Percentiles rank a stretch among this genome's conserved stretches.
phyloP scores from a whole-genome alignment of 2,797 vertebrate species.

The Etheostoma perlongum region DNA sequence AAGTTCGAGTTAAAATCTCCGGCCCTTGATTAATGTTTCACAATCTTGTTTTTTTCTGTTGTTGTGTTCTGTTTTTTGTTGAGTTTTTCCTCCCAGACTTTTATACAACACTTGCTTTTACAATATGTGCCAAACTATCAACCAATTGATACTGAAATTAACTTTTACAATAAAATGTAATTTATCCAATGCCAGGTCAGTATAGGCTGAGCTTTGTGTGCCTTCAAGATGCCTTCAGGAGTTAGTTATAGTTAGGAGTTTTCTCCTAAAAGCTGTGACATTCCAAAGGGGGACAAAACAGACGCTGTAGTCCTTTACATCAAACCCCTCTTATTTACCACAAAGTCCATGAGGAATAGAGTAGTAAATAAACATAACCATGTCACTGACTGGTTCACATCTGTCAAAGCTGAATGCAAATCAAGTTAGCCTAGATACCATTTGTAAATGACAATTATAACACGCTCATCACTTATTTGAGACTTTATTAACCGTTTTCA shows the following conservation, averaged over 20 bases:
- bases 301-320: conserved; percentile 61
- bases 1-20: conserved; percentile 8
- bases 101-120: neutral
- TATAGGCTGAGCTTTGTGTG: conserved; percentile 8
- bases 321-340: conserved; percentile 73
- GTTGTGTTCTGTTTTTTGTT: neutral
- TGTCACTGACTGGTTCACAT: conserved; percentile 42
- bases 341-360: conserved; percentile 67
- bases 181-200: neutral
- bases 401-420: conserved; percentile 56
- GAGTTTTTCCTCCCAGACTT: neutral
- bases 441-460: conserved; percentile 42
- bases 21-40: neutral
- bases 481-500: conserved; percentile 47
- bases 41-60: neutral
- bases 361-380: conserved; percentile 58
- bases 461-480: conserved; percentile 27
- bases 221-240: conserved; percentile 27
- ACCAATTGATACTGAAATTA: neutral
- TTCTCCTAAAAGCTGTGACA: conserved; percentile 51
- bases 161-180: neutral
- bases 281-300: conserved; percentile 64
- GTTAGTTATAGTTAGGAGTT: conserved; percentile 20
- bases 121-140: neutral
- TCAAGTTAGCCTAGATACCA: conserved; percentile 26